A percentile compares a stretch with the other conserved stretches of the same genome.
These are phyloP conservation scores for Hydrotaea diabolus DNA, from an alignment of 2,888 invertebrate species.

Conservation along the genomic window DNA sequence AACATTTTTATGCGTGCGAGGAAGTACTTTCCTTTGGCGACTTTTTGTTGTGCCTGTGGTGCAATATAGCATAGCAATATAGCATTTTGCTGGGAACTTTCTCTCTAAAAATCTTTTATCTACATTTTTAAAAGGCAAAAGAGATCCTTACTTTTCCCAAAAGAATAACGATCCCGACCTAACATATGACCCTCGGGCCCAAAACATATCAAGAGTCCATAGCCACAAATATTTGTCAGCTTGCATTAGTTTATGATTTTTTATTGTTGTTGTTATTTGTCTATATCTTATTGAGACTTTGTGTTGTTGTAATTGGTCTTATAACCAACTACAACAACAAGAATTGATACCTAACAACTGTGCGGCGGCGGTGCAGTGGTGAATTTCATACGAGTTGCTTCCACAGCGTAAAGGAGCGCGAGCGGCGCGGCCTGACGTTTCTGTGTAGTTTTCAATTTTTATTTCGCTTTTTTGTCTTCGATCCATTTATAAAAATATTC, in stretches of 20 bases:
- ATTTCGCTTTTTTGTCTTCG: neutral
- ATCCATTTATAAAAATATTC: slow-evolving; percentile 22
- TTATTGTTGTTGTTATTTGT: neutral
- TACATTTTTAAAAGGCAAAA: no score
- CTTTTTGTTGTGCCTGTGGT: no score
- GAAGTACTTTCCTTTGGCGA: no score
- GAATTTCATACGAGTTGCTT: slow-evolving; percentile 3
- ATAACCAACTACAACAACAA: slow-evolving; percentile 29
- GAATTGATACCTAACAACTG: slow-evolving; percentile 67
- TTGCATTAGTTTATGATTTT: slow-evolving; percentile 55
- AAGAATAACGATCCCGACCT: neutral
- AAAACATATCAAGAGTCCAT: slow-evolving; percentile 28
- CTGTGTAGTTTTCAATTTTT: slow-evolving; percentile 15
- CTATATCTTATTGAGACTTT: slow-evolving; percentile 25
- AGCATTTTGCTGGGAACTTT: no score
- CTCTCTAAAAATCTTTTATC: no score
- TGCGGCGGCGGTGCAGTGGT: slow-evolving; percentile 12
- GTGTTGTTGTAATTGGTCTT: slow-evolving; percentile 29
- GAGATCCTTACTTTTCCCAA: no score
- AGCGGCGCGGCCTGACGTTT: no score
- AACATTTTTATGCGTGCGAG: no score
- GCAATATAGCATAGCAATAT: no score
- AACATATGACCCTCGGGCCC: slow-evolving; percentile 19
- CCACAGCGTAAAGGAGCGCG: no score
- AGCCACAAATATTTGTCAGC: slow-evolving; percentile 62